Percentiles rank a stretch among this genome's conserved stretches.
Evolutionary conservation across 1,140 invertebrate genomes (phyloP).

Genomic region (Sarcophaga bullata): DNA sequence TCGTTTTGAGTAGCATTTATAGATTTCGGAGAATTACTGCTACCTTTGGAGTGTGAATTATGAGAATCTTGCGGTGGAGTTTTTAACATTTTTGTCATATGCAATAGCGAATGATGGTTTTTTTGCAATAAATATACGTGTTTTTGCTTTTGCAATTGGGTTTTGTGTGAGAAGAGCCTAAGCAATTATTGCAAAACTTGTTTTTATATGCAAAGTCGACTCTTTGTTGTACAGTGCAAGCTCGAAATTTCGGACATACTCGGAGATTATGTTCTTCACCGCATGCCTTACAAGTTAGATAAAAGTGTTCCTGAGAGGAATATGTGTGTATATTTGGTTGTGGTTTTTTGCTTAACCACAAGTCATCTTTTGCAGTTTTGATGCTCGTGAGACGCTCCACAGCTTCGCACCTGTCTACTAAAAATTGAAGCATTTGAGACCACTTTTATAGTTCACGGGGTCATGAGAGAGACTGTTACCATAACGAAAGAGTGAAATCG

Average conservation of each 20-base stretch:
- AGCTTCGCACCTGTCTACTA: neutral
- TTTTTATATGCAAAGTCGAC: neutral
- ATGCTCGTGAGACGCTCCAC: conserved; percentile 10
- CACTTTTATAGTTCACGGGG: too few relatives aligned
- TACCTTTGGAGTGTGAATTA: too few relatives aligned
- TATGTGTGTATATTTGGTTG: too few relatives aligned
- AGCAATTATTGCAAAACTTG: neutral
- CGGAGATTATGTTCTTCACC: neutral
- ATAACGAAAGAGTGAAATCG: too few relatives aligned
- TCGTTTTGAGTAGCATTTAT: too few relatives aligned
- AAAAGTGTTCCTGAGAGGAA: neutral
- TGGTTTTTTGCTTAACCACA: too few relatives aligned
- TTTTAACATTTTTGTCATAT: too few relatives aligned
- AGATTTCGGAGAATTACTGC: too few relatives aligned
- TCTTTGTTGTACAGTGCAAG: neutral
- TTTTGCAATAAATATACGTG: neutral
- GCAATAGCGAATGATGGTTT: neutral
- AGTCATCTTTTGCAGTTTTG: neutral
- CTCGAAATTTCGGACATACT: neutral
- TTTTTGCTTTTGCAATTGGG: neutral
- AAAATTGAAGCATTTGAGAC: neutral
- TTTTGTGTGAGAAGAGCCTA: neutral
- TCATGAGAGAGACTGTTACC: too few relatives aligned
- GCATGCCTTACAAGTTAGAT: neutral
- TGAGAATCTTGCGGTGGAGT: too few relatives aligned